These are phyloP conservation scores for Lutjanus campechanus DNA, from an alignment of 2,797 vertebrate genomes.

Conservation along the genomic window DNA sequence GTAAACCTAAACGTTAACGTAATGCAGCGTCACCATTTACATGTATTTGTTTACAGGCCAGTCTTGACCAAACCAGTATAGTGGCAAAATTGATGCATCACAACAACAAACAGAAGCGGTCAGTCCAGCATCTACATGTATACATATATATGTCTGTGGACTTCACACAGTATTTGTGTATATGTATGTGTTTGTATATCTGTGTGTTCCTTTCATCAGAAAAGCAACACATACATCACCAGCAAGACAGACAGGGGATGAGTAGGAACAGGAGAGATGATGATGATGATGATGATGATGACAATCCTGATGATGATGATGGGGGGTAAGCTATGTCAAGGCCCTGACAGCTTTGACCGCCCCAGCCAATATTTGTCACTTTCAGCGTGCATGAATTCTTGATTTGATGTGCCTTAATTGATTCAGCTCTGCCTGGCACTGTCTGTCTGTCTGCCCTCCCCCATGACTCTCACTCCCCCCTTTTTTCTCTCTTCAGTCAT, in stretches of 20 bases:
- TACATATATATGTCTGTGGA: too few species aligned
- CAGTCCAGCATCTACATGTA: too few species aligned
- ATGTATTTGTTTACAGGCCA: too few species aligned
- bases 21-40: too few species aligned
- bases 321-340: slow-evolving; percentile 65
- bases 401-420: slow-evolving; percentile 97
- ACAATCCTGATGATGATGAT: slow-evolving; percentile 48
- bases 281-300: slow-evolving; percentile 40
- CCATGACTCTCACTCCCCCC: neutral
- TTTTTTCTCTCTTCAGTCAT: slow-evolving; percentile 50
- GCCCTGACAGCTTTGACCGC: slow-evolving; percentile 75
- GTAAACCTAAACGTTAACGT: too few species aligned
- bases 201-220: neutral
- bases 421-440: slow-evolving; percentile 90
- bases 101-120: too few species aligned
- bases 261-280: slow-evolving; percentile 19
- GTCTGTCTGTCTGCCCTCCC: slow-evolving; percentile 85
- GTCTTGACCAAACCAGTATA: too few species aligned
- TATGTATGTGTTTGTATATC: neutral
- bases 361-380: slow-evolving; percentile 92
- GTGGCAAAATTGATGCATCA: too few species aligned
- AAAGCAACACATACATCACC: slow-evolving; percentile 26
- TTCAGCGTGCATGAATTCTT: slow-evolving; percentile 93
- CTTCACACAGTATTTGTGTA: neutral
- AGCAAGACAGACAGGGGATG: slow-evolving; percentile 27